phyloP scores from a whole-genome alignment of 2,797 vertebrate species.

The Heterohyrax brucei region DNA sequence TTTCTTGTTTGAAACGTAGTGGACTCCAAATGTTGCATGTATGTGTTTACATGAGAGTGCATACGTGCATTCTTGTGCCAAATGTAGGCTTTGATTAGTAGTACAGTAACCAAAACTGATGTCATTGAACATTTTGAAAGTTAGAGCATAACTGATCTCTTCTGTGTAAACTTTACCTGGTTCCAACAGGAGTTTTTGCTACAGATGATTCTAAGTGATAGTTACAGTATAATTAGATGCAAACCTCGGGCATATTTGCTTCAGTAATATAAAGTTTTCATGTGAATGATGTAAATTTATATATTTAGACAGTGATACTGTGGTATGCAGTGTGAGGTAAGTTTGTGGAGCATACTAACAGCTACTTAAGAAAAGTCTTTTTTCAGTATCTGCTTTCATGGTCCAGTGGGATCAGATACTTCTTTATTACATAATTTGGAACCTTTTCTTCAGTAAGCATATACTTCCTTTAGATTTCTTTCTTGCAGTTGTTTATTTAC shows the following conservation, averaged over 20 bases:
- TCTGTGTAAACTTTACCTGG: background rate
- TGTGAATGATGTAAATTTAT: background rate
- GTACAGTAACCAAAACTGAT: background rate
- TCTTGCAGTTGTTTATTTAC: conserved; percentile 5
- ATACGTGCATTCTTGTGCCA: background rate
- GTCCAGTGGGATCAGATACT: background rate
- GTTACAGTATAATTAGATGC: conserved; percentile 5
- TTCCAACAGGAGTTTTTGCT: background rate
- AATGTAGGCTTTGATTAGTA: background rate
- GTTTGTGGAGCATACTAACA: conserved; percentile 55
- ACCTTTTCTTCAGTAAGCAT: conserved; percentile 35
- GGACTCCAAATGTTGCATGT: background rate
- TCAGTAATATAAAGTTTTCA: conserved; percentile 40
- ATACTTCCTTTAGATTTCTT: conserved; percentile 29
- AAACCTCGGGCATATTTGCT: background rate
- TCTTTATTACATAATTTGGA: conserved; percentile 21
- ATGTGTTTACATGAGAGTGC: background rate
- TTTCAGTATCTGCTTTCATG: background rate
- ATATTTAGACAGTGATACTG: background rate
- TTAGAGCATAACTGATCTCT: background rate
- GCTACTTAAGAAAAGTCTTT: conserved; percentile 46
- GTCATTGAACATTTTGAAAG: background rate
- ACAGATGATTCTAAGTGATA: background rate
- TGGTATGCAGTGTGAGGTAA: conserved; percentile 15
- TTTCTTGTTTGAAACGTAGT: conserved; percentile 53